A percentile compares a stretch with the other conserved stretches of the same genome.
Evolutionary conservation across 2,888 invertebrate genomes (phyloP).

Genomic region (Dascillus cervinus): DNA sequence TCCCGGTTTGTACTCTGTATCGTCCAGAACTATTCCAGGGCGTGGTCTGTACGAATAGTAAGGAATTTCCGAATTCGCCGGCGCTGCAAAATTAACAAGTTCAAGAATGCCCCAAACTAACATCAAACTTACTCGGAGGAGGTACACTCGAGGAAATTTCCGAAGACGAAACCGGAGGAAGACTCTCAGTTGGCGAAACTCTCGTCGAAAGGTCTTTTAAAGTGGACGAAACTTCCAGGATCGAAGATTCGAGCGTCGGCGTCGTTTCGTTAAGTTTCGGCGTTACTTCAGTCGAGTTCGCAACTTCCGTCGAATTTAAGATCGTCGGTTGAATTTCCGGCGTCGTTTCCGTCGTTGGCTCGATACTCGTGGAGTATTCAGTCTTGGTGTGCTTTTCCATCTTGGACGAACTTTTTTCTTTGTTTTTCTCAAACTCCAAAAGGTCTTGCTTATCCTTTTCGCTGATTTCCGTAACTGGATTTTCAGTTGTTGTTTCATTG

Average conservation of each 20-base stretch:
- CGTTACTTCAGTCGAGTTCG: conserved; percentile 4
- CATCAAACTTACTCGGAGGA: too few species aligned
- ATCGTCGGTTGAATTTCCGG: conserved; percentile 1
- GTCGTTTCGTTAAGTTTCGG: conserved; percentile 25
- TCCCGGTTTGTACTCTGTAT: conserved; percentile 70
- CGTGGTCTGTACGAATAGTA: conserved; percentile 64
- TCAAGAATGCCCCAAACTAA: too few species aligned
- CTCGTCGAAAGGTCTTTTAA: conserved; percentile 24
- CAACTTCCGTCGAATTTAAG: conserved; percentile 4
- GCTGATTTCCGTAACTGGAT: conserved; percentile 20
- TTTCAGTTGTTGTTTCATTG: conserved; percentile 26
- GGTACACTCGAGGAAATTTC: conserved; percentile 3
- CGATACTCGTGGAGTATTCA: background rate
- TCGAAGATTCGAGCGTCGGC: conserved; percentile 40
- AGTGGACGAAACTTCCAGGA: conserved; percentile 35
- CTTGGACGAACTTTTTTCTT: conserved; percentile 35
- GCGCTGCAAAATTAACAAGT: conserved; percentile 1
- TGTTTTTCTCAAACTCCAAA: conserved; percentile 35
- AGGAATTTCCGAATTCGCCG: conserved; percentile 39
- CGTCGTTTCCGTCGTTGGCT: background rate
- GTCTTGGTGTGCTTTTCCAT: conserved; percentile 30
- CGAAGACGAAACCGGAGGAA: conserved; percentile 28
- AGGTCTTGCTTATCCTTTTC: conserved; percentile 25
- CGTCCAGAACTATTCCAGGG: conserved; percentile 81
- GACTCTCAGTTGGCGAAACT: conserved; percentile 40